Conservation (phyloP, 2,797 vertebrate species). For the Lithobates pipiens region DNA sequence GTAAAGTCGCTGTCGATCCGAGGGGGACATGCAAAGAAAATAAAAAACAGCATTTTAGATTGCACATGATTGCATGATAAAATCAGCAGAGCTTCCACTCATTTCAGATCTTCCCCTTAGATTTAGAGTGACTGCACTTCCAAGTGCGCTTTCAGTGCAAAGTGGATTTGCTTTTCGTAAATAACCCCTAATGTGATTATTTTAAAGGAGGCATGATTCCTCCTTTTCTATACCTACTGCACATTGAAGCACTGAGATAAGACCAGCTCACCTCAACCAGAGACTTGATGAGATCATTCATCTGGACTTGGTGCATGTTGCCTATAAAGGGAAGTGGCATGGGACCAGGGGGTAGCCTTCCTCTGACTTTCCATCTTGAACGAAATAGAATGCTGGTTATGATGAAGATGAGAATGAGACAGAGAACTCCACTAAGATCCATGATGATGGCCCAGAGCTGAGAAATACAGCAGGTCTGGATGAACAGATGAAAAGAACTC, state of each 20-base stretch:
- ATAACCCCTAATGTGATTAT: no score
- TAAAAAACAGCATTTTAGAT: no score
- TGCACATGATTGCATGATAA: no score
- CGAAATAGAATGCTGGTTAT: constrained; percentile 20
- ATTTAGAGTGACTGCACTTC: no score
- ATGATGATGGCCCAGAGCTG: neutral
- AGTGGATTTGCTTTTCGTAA: no score
- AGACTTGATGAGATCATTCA: constrained; percentile 67
- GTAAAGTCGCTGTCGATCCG: no score
- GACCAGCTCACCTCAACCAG: constrained; percentile 65
- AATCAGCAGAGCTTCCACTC: no score
- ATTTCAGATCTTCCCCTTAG: no score
- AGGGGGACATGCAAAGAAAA: no score
- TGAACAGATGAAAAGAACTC: neutral
- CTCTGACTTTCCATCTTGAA: neutral
- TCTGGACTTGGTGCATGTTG: constrained; percentile 67
- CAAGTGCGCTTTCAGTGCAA: no score
- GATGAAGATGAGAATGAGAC: constrained; percentile 15
- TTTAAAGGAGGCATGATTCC: no score
- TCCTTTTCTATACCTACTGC: no score
- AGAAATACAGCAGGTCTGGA: neutral
- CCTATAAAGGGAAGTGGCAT: constrained; percentile 66
- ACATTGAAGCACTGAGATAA: neutral
- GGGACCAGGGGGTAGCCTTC: constrained; percentile 68
- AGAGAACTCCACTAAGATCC: constrained; percentile 10